Percentiles rank a stretch among this genome's conserved stretches.
phyloP scores from a whole-genome alignment of 2,888 invertebrate genomes.

The Drosophila cyrtoloma region DNA sequence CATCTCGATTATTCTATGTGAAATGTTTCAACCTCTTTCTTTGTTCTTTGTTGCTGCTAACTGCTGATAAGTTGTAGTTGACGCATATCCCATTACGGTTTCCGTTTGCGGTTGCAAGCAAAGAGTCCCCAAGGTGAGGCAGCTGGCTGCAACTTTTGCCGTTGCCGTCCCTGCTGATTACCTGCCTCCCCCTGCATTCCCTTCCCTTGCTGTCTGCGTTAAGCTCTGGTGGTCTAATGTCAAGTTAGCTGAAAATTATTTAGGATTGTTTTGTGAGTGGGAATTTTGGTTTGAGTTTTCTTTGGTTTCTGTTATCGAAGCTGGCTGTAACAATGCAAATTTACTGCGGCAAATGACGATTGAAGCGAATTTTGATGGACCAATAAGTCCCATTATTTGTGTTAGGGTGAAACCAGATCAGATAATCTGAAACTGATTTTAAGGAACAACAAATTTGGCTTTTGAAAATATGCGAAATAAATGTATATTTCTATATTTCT shows the following conservation, averaged over 20 bases:
- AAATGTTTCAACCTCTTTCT: not conserved
- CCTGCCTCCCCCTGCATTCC: not conserved
- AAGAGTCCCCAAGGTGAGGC: slow-evolving; percentile 15
- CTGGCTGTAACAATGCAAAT: not conserved
- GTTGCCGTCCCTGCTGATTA: slow-evolving; percentile 3
- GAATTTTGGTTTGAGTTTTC: not conserved
- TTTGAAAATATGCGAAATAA: not conserved
- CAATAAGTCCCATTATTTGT: too few relatives aligned
- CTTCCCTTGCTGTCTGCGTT: not conserved
- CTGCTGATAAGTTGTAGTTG: slow-evolving; percentile 18
- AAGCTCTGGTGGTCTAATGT: not conserved
- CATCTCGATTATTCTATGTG: not conserved
- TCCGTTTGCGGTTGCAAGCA: slow-evolving; percentile 46
- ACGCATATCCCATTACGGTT: slow-evolving; percentile 67
- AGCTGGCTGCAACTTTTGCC: slow-evolving; percentile 25
- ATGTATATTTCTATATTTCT: not conserved
- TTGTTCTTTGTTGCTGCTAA: slow-evolving; percentile 8
- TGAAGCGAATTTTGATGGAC: not conserved
- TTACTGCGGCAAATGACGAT: not conserved
- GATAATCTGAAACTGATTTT: not conserved
- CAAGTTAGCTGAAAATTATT: not conserved
- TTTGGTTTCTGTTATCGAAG: not conserved
- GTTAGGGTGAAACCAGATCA: not conserved
- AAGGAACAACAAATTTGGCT: not conserved
- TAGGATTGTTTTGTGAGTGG: not conserved